A percentile compares a stretch with the other conserved stretches of the same genome.
Evolutionary conservation across 2,113 vertebrate genomes (phyloP).

Genomic region (Mastomys natalensis): DNA sequence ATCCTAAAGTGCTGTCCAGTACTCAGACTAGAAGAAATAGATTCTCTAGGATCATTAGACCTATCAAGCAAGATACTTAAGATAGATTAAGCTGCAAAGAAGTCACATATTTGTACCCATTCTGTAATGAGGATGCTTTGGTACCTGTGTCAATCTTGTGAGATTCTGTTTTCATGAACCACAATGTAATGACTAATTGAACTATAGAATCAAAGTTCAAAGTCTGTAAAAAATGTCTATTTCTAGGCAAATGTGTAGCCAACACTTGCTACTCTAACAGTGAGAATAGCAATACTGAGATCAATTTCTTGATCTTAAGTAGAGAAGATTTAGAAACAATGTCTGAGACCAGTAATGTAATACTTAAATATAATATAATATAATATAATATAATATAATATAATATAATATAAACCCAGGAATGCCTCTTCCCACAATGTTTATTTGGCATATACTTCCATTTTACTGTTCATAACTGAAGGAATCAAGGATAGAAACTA

Average conservation of each 20-base stretch:
- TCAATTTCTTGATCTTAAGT: neutral
- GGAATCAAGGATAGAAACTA: neutral
- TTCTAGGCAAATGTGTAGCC: neutral
- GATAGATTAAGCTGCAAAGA: neutral
- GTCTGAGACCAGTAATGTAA: neutral
- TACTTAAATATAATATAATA: too few relatives aligned
- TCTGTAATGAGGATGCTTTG: neutral
- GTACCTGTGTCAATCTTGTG: neutral
- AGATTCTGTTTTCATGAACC: neutral
- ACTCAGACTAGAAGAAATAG: neutral
- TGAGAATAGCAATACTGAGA: neutral
- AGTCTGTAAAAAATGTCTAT: neutral
- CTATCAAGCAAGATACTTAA: neutral
- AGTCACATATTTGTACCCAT: neutral
- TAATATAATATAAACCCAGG: too few relatives aligned
- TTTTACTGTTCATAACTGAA: neutral
- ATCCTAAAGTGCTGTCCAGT: neutral
- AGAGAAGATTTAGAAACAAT: neutral
- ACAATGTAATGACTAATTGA: neutral
- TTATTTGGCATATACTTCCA: neutral
- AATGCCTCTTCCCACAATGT: too few relatives aligned
- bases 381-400: too few relatives aligned
- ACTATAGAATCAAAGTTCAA: neutral
- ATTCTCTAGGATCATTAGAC: neutral
- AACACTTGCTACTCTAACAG: neutral